Conservation (phyloP, 2,113 vertebrate species). For the Formicarius rufipectus region DNA sequence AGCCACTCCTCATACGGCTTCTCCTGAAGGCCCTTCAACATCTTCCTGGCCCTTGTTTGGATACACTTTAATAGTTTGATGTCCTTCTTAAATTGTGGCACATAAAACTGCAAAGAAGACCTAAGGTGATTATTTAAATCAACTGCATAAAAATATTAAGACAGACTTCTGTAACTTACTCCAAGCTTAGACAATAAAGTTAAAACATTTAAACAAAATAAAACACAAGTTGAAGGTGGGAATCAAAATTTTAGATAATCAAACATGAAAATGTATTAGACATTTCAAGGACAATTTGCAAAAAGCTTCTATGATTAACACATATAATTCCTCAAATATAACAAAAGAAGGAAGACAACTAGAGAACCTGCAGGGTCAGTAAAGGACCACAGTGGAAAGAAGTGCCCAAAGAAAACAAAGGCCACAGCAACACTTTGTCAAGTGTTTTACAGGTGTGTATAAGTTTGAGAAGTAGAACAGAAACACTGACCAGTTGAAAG, state of each 20-base stretch:
- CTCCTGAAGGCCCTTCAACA: not conserved
- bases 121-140: not conserved
- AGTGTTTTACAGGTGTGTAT: not conserved
- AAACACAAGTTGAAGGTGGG: fast-evolving
- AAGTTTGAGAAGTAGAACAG: not conserved
- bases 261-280: not conserved
- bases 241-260: not conserved
- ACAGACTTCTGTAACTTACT: not conserved
- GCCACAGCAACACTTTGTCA: not conserved
- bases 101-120: not conserved
- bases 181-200: not conserved
- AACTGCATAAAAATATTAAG: not conserved
- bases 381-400: not conserved
- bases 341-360: not conserved
- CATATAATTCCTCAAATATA: not conserved
- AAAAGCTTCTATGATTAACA: not conserved
- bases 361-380: not conserved
- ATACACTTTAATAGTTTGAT: not conserved
- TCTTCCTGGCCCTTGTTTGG: not conserved
- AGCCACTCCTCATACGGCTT: not conserved
- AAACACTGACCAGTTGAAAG: not conserved
- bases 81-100: not conserved
- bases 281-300: not conserved
- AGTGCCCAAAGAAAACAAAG: not conserved
- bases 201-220: not conserved